A percentile compares a stretch with the other conserved stretches of the same genome.
Evolutionary conservation across 2,888 invertebrate species (phyloP).

Genomic region (Spilosoma lubricipeda): DNA sequence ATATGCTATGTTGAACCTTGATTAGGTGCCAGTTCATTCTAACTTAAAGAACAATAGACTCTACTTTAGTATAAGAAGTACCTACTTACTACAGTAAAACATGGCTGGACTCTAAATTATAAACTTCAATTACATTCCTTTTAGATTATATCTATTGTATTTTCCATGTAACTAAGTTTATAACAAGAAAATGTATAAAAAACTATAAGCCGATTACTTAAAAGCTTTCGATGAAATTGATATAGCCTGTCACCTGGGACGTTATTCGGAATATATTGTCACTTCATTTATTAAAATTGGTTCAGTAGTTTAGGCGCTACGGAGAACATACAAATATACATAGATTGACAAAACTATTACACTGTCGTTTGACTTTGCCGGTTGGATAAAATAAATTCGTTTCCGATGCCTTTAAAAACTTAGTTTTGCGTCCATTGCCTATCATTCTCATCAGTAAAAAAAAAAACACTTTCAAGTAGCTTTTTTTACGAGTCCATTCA

Average conservation of each 20-base stretch:
- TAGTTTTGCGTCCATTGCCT: not conserved
- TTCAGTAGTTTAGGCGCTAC: no score
- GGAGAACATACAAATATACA: no score
- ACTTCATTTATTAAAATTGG: no score
- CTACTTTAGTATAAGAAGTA: not conserved
- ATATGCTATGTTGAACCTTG: conserved; percentile 18
- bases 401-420: not conserved
- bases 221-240: no score
- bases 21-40: conserved; percentile 16
- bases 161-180: no score
- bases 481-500: not conserved
- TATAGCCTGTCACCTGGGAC: no score
- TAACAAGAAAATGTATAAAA: no score
- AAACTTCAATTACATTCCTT: not conserved
- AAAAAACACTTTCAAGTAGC: not conserved
- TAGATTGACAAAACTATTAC: no score
- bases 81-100: not conserved
- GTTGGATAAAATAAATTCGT: not conserved
- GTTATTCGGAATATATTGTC: no score
- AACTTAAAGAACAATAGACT: conserved; percentile 9
- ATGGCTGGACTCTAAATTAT: not conserved
- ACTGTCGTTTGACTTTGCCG: not conserved
- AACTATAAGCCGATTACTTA: no score
- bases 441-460: not conserved
- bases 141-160: not conserved